These are phyloP conservation scores for Zosterops japonicus DNA, from an alignment of 2,113 vertebrate species.

Conservation along the genomic window DNA sequence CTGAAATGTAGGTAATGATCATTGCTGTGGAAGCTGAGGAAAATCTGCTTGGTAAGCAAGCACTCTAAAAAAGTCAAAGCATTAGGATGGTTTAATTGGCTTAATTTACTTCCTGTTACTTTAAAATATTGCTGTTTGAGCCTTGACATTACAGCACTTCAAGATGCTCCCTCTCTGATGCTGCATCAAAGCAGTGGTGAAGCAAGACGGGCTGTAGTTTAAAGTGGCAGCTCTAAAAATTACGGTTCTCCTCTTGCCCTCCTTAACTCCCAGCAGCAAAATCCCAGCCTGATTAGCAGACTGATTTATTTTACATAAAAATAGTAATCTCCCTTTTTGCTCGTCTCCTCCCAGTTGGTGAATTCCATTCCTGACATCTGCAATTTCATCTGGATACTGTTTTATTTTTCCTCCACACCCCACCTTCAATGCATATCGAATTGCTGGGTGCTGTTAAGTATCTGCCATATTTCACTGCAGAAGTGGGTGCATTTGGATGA, in stretches of 20 bases:
- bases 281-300: conserved; percentile 70
- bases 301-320: conserved; percentile 74
- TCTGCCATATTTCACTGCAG: conserved; percentile 47
- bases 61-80: conserved; percentile 14
- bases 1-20: conserved; percentile 2
- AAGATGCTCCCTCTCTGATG: conserved; percentile 53
- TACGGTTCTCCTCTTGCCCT: conserved; percentile 70
- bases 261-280: conserved; percentile 70
- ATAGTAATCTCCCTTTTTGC: conserved; percentile 42
- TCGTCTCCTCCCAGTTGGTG: conserved; percentile 30
- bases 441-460: conserved; percentile 24
- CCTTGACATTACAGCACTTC: conserved; percentile 51
- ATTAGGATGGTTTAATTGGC: conserved; percentile 64
- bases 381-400: conserved; percentile 60
- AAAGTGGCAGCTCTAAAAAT: conserved; percentile 68
- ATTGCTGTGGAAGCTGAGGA: not conserved
- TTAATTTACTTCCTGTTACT: conserved; percentile 68
- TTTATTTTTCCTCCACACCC: conserved; percentile 30
- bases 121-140: conserved; percentile 64
- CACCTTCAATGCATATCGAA: not conserved
- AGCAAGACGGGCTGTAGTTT: conserved; percentile 58
- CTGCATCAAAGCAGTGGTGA: conserved; percentile 49
- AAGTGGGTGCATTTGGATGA: conserved; percentile 54
- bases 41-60: conserved; percentile 47
- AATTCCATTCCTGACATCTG: conserved; percentile 65